Evolutionary conservation across 2,888 invertebrate species (phyloP).

Genomic region (Chrysodeixis includens): DNA sequence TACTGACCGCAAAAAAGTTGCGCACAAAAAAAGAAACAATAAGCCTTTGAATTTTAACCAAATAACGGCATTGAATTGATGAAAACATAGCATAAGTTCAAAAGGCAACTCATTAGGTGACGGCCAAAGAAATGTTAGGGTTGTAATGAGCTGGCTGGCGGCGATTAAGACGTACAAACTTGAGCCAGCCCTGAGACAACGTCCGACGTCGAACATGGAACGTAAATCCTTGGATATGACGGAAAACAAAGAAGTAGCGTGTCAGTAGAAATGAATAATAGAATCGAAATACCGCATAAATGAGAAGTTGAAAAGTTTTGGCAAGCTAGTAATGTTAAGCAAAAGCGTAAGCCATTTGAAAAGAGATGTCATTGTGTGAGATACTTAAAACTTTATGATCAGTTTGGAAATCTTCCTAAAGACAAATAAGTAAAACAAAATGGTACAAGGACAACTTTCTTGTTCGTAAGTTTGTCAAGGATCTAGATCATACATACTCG

Average conservation of each 20-base stretch:
- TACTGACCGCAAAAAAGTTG: slow-evolving; percentile 36
- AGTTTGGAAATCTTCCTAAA: too few species aligned
- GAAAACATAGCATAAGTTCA: slow-evolving; percentile 69
- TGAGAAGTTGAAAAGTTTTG: neutral
- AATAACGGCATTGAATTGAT: slow-evolving; percentile 63
- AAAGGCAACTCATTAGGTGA: slow-evolving; percentile 81
- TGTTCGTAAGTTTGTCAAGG: too few species aligned
- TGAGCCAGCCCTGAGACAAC: slow-evolving; percentile 77
- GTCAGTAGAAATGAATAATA: neutral
- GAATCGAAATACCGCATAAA: neutral
- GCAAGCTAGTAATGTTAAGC: too few species aligned
- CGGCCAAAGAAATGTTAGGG: slow-evolving; percentile 76
- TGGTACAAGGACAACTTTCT: too few species aligned
- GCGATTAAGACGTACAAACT: slow-evolving; percentile 84
- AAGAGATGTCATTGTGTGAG: too few species aligned
- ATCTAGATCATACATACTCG: too few species aligned
- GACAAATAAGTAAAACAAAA: too few species aligned
- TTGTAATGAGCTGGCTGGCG: slow-evolving; percentile 82
- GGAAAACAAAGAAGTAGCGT: slow-evolving; percentile 8
- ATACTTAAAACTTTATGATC: too few species aligned
- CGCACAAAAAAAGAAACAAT: slow-evolving; percentile 53
- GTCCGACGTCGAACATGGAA: slow-evolving; percentile 48
- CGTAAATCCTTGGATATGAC: slow-evolving; percentile 55
- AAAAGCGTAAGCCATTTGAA: too few species aligned
- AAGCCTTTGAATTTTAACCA: slow-evolving; percentile 63